phyloP scores from a whole-genome alignment of 2,113 vertebrate species.

The Oryzias celebensis region DNA sequence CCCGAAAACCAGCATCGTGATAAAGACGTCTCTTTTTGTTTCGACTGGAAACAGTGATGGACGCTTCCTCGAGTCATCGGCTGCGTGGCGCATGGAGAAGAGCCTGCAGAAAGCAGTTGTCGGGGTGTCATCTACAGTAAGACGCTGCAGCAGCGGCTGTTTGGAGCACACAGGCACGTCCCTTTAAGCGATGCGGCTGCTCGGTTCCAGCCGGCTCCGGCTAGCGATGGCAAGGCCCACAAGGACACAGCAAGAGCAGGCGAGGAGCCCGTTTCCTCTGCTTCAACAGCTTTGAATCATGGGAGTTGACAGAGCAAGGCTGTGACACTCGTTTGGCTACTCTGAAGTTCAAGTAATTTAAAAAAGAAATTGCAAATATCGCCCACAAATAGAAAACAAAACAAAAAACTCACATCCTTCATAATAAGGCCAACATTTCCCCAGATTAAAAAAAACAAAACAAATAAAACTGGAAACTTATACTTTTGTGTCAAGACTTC shows the following conservation, averaged over 20 bases:
- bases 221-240: slow-evolving; percentile 35
- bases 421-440: slow-evolving; percentile 13
- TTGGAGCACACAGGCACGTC: no score
- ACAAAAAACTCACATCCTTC: slow-evolving; percentile 17
- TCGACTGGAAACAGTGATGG: slow-evolving; percentile 15
- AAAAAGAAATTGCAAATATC: slow-evolving; percentile 28
- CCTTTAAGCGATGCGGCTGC: slow-evolving; percentile 26
- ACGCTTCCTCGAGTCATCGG: slow-evolving; percentile 4
- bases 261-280: slow-evolving; percentile 11
- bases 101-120: slow-evolving; percentile 44
- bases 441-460: slow-evolving; percentile 10
- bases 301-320: slow-evolving; percentile 21
- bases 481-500: slow-evolving; percentile 45
- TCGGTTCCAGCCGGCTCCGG: slow-evolving; percentile 40
- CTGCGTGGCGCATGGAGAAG: slow-evolving; percentile 32
- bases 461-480: not conserved
- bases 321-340: slow-evolving; percentile 34
- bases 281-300: slow-evolving; percentile 31
- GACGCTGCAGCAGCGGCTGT: slow-evolving; percentile 58
- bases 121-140: slow-evolving; percentile 34
- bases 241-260: slow-evolving; percentile 25
- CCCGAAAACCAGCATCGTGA: slow-evolving; percentile 51
- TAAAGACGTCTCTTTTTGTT: slow-evolving; percentile 35
- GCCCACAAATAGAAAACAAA: slow-evolving; percentile 13
- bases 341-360: slow-evolving; percentile 37